Conservation (phyloP, 2,797 vertebrate genomes). For the Hippocampus kuda region DNA sequence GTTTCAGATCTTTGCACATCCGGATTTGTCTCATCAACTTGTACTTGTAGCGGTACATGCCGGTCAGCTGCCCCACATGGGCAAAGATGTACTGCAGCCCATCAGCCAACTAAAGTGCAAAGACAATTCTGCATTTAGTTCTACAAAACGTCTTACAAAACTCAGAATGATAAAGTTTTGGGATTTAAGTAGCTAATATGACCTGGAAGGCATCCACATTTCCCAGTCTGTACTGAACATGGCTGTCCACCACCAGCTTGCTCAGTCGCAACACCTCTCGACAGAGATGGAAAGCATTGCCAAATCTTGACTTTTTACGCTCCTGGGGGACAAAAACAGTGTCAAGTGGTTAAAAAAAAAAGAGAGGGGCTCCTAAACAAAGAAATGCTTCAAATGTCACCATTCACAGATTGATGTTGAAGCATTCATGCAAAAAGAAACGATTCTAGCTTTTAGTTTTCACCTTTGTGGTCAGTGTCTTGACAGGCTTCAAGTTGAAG, state of each 20-base stretch:
- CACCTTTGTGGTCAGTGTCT: slow-evolving; percentile 98
- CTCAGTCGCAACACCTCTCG: slow-evolving; percentile 93
- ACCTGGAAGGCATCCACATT: slow-evolving; percentile 99
- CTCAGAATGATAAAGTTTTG: not conserved
- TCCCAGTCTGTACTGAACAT: slow-evolving; percentile 95
- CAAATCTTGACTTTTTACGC: slow-evolving; percentile 95
- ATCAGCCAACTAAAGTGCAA: slow-evolving; percentile 75
- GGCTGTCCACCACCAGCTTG: slow-evolving; percentile 97
- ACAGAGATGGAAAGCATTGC: slow-evolving; percentile 96
- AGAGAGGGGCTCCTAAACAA: not conserved
- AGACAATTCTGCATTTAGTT: not conserved
- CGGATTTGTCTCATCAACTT: slow-evolving; percentile 99
- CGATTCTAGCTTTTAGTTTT: not conserved
- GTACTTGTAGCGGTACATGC: slow-evolving; percentile 99
- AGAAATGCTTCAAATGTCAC: not conserved
- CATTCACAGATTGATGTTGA: not conserved
- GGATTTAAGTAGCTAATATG: slow-evolving; percentile 2
- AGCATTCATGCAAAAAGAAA: not conserved
- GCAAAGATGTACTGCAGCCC: slow-evolving; percentile 99
- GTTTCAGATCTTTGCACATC: slow-evolving; percentile 99
- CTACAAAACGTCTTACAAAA: not conserved
- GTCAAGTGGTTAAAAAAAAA: not conserved
- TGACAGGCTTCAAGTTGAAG: slow-evolving; percentile 98
- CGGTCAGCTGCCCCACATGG: slow-evolving; percentile 94
- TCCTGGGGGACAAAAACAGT: slow-evolving; percentile 64